Percentiles rank a stretch among this genome's conserved stretches.
Evolutionary conservation across 2,888 invertebrate species (phyloP).

Genomic region (Pachliopta kotzebuea): DNA sequence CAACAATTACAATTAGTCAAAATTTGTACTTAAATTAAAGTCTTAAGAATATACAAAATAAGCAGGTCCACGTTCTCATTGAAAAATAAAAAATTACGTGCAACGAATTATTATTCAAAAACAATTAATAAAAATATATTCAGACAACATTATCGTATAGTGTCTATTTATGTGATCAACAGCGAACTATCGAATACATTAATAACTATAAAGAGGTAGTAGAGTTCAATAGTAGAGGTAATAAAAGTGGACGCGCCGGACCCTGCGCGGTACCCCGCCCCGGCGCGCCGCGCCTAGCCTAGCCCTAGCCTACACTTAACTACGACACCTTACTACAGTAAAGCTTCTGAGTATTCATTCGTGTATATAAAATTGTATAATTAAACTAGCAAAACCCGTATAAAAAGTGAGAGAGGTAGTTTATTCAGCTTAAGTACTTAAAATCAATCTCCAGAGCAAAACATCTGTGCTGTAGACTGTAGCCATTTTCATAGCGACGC

Average conservation of each 20-base stretch:
- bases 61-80: slow-evolving; percentile 53
- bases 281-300: slow-evolving; percentile 57
- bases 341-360: slow-evolving; percentile 80
- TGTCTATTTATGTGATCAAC: slow-evolving; percentile 66
- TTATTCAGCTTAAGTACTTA: slow-evolving; percentile 79
- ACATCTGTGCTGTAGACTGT: slow-evolving; percentile 43
- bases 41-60: slow-evolving; percentile 52
- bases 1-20: slow-evolving; percentile 77
- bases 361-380: slow-evolving; percentile 79
- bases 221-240: slow-evolving; percentile 70
- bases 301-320: slow-evolving; percentile 53
- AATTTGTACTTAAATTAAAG: slow-evolving; percentile 80
- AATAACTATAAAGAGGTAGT: slow-evolving; percentile 78
- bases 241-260: slow-evolving; percentile 63
- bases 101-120: slow-evolving; percentile 65
- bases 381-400: slow-evolving; percentile 81
- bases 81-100: slow-evolving; percentile 55
- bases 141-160: slow-evolving; percentile 73
- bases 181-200: slow-evolving; percentile 64
- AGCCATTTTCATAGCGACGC: slow-evolving; percentile 40
- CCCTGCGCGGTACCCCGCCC: slow-evolving; percentile 72
- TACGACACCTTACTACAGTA: slow-evolving; percentile 77
- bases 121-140: slow-evolving; percentile 77
- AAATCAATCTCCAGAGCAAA: slow-evolving; percentile 71
- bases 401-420: slow-evolving; percentile 79